A percentile compares a stretch with the other conserved stretches of the same genome.
Evolutionary conservation across 2,113 vertebrate species (phyloP).

Genomic region (Cairina moschata): DNA sequence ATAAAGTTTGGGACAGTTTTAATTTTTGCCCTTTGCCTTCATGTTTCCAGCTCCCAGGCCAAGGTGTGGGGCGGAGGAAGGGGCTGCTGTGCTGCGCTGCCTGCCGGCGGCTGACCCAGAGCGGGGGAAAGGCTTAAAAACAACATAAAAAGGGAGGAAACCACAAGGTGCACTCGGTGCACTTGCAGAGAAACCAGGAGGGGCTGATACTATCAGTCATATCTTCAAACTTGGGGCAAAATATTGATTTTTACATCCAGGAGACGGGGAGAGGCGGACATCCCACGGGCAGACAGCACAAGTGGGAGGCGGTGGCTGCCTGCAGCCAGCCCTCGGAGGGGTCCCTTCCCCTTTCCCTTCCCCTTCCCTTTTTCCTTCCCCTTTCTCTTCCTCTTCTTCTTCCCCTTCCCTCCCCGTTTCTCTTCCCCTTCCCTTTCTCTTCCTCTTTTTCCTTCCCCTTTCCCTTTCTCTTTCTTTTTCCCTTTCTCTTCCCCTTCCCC

Average conservation of each 20-base stretch:
- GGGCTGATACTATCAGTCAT: rapidly evolving
- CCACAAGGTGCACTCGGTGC: not conserved
- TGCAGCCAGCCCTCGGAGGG: too few species aligned
- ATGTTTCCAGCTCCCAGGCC: not conserved
- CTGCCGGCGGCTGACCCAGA: not conserved
- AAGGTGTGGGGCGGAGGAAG: too few species aligned
- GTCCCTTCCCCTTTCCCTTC: not conserved
- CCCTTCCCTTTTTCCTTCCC: not conserved
- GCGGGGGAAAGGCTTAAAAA: not conserved
- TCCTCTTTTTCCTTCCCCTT: too few species aligned
- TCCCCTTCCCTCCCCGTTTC: too few species aligned
- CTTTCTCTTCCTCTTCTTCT: too few species aligned
- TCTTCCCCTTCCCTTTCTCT: too few species aligned
- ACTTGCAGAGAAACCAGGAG: not conserved
- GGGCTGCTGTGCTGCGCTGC: too few species aligned
- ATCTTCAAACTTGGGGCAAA: not conserved
- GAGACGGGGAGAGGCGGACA: not conserved
- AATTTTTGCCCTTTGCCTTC: not conserved
- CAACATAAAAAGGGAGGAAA: not conserved
- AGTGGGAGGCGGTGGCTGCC: not conserved
- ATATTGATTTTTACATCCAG: rapidly evolving
- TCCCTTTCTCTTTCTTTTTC: too few species aligned
- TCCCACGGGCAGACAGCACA: too few species aligned
- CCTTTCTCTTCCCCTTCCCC: too few species aligned
- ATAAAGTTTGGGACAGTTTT: not conserved